A percentile compares a stretch with the other conserved stretches of the same genome.
Evolutionary conservation across 2,797 vertebrate genomes (phyloP).

Genomic region (Natrix natrix): DNA sequence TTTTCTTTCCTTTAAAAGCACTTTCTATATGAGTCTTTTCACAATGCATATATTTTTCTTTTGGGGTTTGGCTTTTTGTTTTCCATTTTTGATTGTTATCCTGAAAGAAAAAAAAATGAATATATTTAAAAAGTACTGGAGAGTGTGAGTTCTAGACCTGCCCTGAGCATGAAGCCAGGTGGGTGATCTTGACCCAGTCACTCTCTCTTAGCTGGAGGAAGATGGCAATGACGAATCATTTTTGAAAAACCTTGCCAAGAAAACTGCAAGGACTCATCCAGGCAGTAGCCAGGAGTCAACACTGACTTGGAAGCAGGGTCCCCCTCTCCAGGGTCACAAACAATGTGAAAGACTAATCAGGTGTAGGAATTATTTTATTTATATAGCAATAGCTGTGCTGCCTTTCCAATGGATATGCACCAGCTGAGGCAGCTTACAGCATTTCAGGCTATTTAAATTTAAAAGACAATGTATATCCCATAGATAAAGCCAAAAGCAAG

Average conservation of each 20-base stretch:
- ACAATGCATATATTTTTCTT: not conserved
- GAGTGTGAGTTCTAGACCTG: not conserved
- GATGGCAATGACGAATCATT: not conserved
- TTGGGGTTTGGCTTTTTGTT: not conserved
- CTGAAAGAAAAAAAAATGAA: not conserved
- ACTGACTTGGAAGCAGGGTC: not conserved
- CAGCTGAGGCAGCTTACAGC: not conserved
- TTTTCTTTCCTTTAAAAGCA: not conserved
- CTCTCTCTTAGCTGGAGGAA: not conserved
- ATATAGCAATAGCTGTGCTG: not conserved
- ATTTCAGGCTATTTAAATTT: not conserved
- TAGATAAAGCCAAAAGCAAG: not conserved
- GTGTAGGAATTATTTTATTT: not conserved
- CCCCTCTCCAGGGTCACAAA: not conserved
- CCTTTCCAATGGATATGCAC: not conserved
- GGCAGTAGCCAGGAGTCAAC: not conserved
- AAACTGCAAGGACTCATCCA: not conserved
- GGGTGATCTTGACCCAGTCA: not conserved
- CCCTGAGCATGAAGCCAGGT: not conserved
- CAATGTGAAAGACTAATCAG: not conserved
- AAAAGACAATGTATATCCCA: not conserved
- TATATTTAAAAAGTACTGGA: not conserved
- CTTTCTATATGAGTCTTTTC: not conserved
- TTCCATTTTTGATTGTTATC: not conserved
- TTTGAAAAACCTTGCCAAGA: not conserved